Base-by-base conservation (phyloP, 2,888 invertebrate genomes). In the Torymus aiolomorphi region DNA sequence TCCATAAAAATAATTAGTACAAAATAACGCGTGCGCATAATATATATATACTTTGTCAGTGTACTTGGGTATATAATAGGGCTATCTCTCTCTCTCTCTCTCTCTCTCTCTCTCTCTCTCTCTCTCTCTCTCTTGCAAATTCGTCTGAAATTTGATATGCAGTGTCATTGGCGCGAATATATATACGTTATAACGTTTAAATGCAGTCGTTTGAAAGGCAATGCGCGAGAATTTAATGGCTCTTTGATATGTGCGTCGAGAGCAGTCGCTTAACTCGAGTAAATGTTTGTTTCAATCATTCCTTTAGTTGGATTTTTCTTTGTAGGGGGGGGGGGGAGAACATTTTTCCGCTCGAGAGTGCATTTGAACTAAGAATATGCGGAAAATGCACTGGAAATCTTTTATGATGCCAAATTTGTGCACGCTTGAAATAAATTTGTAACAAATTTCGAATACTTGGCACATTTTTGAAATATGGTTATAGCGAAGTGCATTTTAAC, bases 1-100 rank as follows among this genome's bases (percentile, higher is more conserved):
- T 69, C 65, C 73, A 74, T 77, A 77, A 73, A 73, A 80, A 76
- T 80, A 72, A 80, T 66, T 16, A 5, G 57, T 73, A 76, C 18
- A 69, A 80, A 62, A 76, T 69, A 72, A 73, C 54, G 56, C 73
- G 76, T 69, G 54, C 56, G 51, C 54, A 52, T 18, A 20, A 65
- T 49, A 51, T 18, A 42, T 31, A 31, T 31, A 42, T 42, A 42
- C 42, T 42, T 42, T 42, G 42, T 42, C 42, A 42, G 42, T 42
- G 42, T 42, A 42, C 42, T 42, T 42, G 42, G 42, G 42, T 42
- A 42, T 42, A 42, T 8, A 10, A 42, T 42, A 42, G 42, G 42
- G 42, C 42, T 31, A 0, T 57, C 18, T 72, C 18, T 51, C 12
- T 57, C 5, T 59, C 49, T n/a, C 56, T 31, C 14, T 62, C 24